A percentile compares a stretch with the other conserved stretches of the same genome.
Evolutionary conservation across 2,888 invertebrate genomes (phyloP).

Genomic region (Hydrotaea diabolus): DNA sequence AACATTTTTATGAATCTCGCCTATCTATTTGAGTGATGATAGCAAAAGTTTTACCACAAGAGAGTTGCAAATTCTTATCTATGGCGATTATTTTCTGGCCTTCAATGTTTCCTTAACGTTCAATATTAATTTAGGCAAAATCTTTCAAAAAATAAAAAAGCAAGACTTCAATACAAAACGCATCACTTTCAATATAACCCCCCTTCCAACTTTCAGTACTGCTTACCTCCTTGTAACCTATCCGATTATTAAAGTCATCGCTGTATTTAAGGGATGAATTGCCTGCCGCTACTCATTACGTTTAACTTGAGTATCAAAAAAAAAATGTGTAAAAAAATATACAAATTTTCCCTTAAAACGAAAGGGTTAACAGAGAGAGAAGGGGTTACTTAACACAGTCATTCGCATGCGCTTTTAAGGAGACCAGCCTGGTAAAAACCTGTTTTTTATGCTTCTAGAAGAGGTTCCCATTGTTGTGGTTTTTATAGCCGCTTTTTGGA

Average conservation of each 20-base stretch:
- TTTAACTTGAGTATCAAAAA: background rate
- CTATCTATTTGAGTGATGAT: too few relatives aligned
- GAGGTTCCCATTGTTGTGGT: constrained; percentile 42
- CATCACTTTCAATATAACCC: too few relatives aligned
- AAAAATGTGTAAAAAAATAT: constrained; percentile 31
- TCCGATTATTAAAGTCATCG: background rate
- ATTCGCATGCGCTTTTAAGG: constrained; percentile 58
- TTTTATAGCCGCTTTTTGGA: background rate
- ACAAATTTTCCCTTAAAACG: constrained; percentile 38
- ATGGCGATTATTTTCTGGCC: too few relatives aligned
- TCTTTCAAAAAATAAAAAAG: too few relatives aligned
- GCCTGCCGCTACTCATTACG: background rate
- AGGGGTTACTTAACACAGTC: background rate
- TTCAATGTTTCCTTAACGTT: too few relatives aligned
- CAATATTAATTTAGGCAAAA: too few relatives aligned
- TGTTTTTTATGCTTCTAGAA: background rate
- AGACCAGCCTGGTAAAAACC: background rate
- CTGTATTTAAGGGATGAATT: constrained; percentile 24
- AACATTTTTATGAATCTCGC: too few relatives aligned
- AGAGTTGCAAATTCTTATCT: too few relatives aligned
- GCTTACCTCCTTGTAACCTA: background rate
- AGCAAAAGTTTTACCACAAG: too few relatives aligned
- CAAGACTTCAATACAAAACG: too few relatives aligned
- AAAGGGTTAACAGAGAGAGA: constrained; percentile 48
- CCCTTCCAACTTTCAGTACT: too few relatives aligned